Conservation (phyloP, 2,797 vertebrate species). For the Carapus acus region DNA sequence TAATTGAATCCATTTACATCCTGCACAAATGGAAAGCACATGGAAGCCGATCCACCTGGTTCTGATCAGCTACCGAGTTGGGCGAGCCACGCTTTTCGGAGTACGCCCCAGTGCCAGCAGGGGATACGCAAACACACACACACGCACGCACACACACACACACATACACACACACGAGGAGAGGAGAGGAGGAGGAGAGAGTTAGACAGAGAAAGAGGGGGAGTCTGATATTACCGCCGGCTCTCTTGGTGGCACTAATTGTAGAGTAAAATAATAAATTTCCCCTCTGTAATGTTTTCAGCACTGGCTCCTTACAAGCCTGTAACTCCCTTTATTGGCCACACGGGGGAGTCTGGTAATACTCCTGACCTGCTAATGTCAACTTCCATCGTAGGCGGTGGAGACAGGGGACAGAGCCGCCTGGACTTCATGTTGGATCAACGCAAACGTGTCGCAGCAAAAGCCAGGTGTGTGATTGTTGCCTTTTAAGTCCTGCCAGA, state of each 20-base stretch:
- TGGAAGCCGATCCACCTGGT: conserved; percentile 72
- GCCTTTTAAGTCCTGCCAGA: too few species aligned
- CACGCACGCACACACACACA: conserved; percentile 11
- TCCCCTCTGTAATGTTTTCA: conserved; percentile 31
- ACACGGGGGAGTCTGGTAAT: conserved; percentile 64
- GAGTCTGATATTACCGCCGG: conserved; percentile 54
- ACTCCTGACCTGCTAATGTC: conserved; percentile 3
- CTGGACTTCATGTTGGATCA: conserved; percentile 8
- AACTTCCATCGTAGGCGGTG: conserved; percentile 9
- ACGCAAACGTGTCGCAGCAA: background rate
- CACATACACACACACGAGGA: too few species aligned
- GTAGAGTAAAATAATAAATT: conserved; percentile 27
- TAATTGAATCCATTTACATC: conserved; percentile 77
- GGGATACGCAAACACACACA: conserved; percentile 21
- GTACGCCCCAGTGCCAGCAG: conserved; percentile 58
- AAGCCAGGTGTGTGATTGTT: too few species aligned
- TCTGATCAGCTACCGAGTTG: conserved; percentile 77
- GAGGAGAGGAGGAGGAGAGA: conserved; percentile 13
- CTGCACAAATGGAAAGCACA: conserved; percentile 75
- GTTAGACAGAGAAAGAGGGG: conserved; percentile 24
- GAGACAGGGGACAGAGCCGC: conserved; percentile 1
- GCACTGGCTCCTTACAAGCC: conserved; percentile 25
- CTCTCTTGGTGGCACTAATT: conserved; percentile 53
- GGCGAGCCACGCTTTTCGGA: conserved; percentile 53
- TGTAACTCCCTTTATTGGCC: conserved; percentile 38